Evolutionary conservation across 2,797 vertebrate species (phyloP).

Genomic region (Momotus momota): DNA sequence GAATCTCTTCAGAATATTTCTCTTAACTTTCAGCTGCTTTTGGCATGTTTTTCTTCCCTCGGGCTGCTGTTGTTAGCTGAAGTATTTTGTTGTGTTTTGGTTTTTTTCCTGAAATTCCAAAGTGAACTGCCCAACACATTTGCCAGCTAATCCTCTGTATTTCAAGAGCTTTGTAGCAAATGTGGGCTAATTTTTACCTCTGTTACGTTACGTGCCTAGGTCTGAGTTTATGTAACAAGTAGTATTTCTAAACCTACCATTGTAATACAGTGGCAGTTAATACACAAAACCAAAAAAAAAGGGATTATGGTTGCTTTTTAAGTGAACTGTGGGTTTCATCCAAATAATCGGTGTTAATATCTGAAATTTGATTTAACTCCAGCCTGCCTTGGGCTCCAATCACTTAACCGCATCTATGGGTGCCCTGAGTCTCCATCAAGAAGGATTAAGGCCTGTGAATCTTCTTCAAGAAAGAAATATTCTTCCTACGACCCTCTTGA

Average conservation of each 20-base stretch:
- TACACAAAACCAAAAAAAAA: neutral
- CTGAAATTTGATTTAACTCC: neutral
- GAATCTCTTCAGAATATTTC: neutral
- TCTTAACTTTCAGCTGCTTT: neutral
- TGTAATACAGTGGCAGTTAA: neutral
- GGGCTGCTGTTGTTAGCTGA: neutral
- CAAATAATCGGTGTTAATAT: neutral
- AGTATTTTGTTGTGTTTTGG: neutral
- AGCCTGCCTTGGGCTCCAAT: slow-evolving; percentile 83
- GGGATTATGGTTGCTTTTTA: neutral
- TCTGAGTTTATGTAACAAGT: neutral
- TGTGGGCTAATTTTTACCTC: neutral
- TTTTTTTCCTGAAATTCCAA: neutral
- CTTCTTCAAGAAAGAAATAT: slow-evolving; percentile 96
- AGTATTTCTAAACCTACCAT: neutral
- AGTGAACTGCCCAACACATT: neutral
- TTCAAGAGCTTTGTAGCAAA: neutral
- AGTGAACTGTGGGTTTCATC: neutral
- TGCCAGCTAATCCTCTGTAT: neutral
- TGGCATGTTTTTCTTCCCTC: neutral
- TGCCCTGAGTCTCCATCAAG: slow-evolving; percentile 89
- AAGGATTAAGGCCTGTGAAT: slow-evolving; percentile 90
- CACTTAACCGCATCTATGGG: slow-evolving; percentile 88
- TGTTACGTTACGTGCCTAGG: neutral
- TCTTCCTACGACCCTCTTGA: slow-evolving; percentile 83